These are phyloP conservation scores for Stenolophus ochropezus DNA, from an alignment of 2,888 invertebrate genomes.

Conservation along the genomic window DNA sequence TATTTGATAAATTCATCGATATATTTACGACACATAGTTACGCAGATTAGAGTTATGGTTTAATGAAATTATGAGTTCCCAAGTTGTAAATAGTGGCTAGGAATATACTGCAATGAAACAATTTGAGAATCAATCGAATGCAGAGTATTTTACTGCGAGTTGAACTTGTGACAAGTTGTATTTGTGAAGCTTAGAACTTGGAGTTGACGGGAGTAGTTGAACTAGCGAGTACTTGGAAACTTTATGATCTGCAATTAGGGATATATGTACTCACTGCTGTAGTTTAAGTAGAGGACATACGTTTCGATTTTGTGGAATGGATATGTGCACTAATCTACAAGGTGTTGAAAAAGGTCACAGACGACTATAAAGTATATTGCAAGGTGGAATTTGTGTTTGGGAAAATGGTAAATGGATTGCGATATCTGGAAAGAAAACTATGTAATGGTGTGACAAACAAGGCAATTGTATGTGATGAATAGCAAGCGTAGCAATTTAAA, in stretches of 20 bases:
- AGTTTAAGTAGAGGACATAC: no score
- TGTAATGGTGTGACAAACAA: neutral
- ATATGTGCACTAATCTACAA: no score
- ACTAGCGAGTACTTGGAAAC: neutral
- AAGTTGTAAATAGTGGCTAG: no score
- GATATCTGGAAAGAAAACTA: neutral
- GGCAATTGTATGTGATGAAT: constrained; percentile 4
- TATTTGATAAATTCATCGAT: no score
- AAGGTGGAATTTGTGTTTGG: neutral
- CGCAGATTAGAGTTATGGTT: no score
- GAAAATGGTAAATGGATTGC: neutral
- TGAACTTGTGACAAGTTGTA: neutral
- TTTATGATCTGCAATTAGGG: constrained; percentile 25
- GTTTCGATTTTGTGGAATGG: no score
- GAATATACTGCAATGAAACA: neutral
- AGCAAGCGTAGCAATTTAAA: constrained; percentile 1
- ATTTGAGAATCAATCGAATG: neutral
- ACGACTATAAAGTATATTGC: no score
- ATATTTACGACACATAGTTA: no score
- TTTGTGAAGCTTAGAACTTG: neutral
- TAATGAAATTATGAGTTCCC: no score
- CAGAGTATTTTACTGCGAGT: neutral
- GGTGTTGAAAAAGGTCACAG: no score
- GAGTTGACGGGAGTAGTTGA: neutral
- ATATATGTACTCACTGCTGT: constrained; percentile 8